Percentiles rank a stretch among this genome's conserved stretches.
These are phyloP conservation scores for Petrophora chlorosata DNA, from an alignment of 2,888 invertebrate species.

Conservation along the genomic window DNA sequence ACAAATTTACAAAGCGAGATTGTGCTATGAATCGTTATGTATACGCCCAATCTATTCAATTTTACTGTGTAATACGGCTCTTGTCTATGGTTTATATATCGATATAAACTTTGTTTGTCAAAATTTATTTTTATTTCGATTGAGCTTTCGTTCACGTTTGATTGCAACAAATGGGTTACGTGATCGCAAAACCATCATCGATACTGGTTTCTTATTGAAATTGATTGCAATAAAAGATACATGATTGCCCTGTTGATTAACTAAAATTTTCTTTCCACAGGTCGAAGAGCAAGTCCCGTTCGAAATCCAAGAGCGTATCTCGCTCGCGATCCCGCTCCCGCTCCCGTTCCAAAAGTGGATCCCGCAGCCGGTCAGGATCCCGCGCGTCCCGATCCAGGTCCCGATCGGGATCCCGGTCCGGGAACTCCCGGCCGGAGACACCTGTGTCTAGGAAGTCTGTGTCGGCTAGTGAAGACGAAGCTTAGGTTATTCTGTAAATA, in stretches of 20 bases:
- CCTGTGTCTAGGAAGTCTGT: constrained; percentile 85
- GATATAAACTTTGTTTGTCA: too few relatives aligned
- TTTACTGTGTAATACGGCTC: too few relatives aligned
- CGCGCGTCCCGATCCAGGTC: constrained; percentile 69
- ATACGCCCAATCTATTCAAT: too few relatives aligned
- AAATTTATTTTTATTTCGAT: too few relatives aligned
- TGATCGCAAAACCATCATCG: too few relatives aligned
- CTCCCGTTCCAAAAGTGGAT: constrained; percentile 49
- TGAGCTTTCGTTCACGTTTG: too few relatives aligned
- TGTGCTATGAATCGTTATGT: too few relatives aligned
- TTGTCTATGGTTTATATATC: too few relatives aligned
- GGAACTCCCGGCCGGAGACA: constrained; percentile 77
- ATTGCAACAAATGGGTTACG: too few relatives aligned
- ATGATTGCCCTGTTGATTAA: too few relatives aligned
- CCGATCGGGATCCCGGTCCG: constrained; percentile 65
- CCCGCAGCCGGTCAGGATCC: constrained; percentile 56
- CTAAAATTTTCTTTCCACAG: constrained; percentile 12
- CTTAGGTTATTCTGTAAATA: constrained; percentile 45
- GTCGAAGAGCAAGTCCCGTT: constrained; percentile 39
- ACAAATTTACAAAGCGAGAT: too few relatives aligned
- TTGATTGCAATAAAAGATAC: background rate
- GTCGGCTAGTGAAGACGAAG: constrained; percentile 84
- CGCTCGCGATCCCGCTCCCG: constrained; percentile 48
- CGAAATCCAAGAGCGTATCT: constrained; percentile 58
- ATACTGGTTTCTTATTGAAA: too few relatives aligned